phyloP scores from a whole-genome alignment of 2,113 vertebrate genomes.

The Myotis yumanensis region DNA sequence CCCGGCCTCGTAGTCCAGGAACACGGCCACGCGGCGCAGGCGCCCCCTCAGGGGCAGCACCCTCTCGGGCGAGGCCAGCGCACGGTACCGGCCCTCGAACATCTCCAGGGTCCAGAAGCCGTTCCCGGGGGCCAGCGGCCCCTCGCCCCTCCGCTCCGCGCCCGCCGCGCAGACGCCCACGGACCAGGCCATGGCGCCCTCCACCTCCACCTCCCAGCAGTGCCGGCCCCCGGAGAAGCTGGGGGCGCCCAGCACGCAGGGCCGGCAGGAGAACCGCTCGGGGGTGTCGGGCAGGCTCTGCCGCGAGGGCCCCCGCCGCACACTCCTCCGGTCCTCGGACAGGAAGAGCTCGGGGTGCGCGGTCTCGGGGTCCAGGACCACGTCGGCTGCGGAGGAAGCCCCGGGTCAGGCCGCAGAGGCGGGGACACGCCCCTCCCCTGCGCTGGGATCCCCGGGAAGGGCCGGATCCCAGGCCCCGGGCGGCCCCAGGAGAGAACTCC shows the following conservation, averaged over 20 bases:
- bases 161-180: constrained; percentile 69
- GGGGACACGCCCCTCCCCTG: too few relatives aligned
- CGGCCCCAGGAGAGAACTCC: neutral
- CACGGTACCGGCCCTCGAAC: constrained; percentile 64
- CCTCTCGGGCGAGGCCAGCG: constrained; percentile 46
- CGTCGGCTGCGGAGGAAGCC: constrained; percentile 77
- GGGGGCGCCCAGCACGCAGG: constrained; percentile 81
- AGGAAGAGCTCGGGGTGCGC: constrained; percentile 81
- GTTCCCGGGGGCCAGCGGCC: constrained; percentile 68
- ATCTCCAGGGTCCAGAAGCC: constrained; percentile 77
- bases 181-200: constrained; percentile 50
- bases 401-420: neutral
- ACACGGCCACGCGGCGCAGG: constrained; percentile 25
- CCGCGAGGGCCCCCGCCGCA: constrained; percentile 77
- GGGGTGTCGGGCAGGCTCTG: constrained; percentile 29
- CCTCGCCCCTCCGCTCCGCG: constrained; percentile 77
- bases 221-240: constrained; percentile 82
- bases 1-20: constrained; percentile 68
- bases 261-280: constrained; percentile 77
- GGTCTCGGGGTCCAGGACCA: constrained; percentile 77
- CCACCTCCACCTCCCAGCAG: constrained; percentile 90
- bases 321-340: constrained; percentile 76
- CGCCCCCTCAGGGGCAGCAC: constrained; percentile 53
- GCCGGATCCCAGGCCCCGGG: neutral
- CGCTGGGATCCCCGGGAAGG: neutral